A percentile compares a stretch with the other conserved stretches of the same genome.
phyloP scores from a whole-genome alignment of 2,888 invertebrate species.

The Polyommatus iphigenia region DNA sequence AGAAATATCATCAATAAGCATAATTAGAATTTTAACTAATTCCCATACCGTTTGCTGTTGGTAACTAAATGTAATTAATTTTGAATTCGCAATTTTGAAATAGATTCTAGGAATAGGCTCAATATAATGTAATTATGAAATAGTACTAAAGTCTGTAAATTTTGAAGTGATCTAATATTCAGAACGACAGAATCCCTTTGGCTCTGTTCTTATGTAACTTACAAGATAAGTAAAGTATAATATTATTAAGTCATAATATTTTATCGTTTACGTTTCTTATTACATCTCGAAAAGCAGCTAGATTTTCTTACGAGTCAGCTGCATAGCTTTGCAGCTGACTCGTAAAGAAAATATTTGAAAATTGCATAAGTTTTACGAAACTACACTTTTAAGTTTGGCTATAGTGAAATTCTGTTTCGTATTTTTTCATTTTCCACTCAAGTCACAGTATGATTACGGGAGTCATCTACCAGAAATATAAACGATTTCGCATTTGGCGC shows the following conservation, averaged over 20 bases:
- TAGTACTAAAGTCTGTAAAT: background rate
- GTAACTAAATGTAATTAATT: background rate
- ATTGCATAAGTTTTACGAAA: background rate
- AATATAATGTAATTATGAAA: background rate
- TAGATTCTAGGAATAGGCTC: background rate
- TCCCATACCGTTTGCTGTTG: background rate
- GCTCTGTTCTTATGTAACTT: background rate
- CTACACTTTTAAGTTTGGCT: background rate
- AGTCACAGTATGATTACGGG: conserved; percentile 6
- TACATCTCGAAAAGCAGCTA: too few species aligned
- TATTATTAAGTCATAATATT: too few species aligned
- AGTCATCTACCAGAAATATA: conserved; percentile 20
- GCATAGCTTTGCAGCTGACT: too few species aligned
- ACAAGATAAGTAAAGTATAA: too few species aligned
- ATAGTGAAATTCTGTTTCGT: background rate
- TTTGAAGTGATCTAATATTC: too few species aligned
- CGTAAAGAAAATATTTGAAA: background rate
- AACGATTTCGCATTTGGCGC: conserved; percentile 27
- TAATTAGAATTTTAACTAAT: conserved; percentile 13
- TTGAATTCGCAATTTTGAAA: background rate
- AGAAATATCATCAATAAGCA: background rate
- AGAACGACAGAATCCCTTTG: too few species aligned
- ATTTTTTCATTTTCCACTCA: background rate
- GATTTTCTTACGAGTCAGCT: too few species aligned
- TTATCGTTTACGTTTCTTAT: too few species aligned